Evolutionary conservation across 2,113 vertebrate genomes (phyloP).

Genomic region (Bos taurus): DNA sequence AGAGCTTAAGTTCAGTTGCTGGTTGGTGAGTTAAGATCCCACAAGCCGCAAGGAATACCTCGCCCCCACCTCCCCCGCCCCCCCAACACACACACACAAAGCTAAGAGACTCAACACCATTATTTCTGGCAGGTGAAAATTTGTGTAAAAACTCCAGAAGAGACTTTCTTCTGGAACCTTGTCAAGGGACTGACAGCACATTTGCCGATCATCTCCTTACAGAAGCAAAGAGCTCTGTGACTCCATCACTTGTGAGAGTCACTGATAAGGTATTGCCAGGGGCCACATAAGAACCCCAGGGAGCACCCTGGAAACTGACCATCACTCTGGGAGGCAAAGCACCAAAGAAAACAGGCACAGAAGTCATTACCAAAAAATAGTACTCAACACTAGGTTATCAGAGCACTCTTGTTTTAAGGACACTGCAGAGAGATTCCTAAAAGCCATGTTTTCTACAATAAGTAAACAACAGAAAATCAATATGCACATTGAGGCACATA

Average conservation of each 20-base stretch:
- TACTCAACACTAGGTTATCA: neutral
- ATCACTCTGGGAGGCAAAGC: accelerated
- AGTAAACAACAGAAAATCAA: neutral
- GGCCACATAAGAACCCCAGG: neutral
- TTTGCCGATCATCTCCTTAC: neutral
- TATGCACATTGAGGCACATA: neutral
- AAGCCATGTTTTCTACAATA: neutral
- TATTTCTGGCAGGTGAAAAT: neutral
- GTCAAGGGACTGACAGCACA: neutral
- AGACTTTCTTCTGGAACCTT: neutral
- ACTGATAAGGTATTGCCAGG: neutral
- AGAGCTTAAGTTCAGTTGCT: neutral
- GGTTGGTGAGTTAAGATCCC: neutral
- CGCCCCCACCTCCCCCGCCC: accelerated
- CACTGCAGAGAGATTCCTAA: neutral
- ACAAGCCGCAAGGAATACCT: neutral
- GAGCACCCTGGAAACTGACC: accelerated
- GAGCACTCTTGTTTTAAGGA: neutral
- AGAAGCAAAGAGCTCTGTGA: neutral
- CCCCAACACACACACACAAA: neutral
- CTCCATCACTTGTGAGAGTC: neutral
- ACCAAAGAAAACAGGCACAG: neutral
- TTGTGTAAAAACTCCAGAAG: neutral
- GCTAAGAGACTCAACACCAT: neutral
- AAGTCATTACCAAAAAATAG: neutral